These are phyloP conservation scores for Cardiocondyla obscurior DNA, from an alignment of 1,140 invertebrate species.

Conservation along the genomic window DNA sequence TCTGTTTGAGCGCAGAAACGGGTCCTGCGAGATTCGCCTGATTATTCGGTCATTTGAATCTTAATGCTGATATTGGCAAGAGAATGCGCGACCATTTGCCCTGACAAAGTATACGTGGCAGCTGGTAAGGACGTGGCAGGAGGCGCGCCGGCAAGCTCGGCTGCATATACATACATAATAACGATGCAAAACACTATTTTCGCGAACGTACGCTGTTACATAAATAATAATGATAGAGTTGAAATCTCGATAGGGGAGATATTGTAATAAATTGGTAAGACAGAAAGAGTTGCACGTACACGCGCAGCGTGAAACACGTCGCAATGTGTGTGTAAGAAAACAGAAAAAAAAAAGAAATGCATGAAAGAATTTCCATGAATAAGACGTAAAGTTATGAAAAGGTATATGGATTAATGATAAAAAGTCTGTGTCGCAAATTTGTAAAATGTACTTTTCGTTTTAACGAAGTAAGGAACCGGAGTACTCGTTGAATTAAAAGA, in stretches of 20 bases:
- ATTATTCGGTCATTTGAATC: conserved; percentile 55
- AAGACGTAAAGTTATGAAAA: background rate
- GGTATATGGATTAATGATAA: background rate
- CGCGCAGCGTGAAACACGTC: background rate
- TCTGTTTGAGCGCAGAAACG: conserved; percentile 30
- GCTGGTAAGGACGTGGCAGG: background rate
- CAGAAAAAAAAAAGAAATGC: background rate
- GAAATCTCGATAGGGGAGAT: background rate
- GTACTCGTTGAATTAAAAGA: background rate
- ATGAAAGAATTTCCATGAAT: background rate
- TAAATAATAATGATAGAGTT: conserved; percentile 43
- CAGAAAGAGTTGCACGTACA: background rate
- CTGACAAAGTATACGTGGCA: conserved; percentile 43
- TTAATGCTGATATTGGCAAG: conserved; percentile 50
- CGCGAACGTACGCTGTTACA: background rate
- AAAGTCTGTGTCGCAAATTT: background rate
- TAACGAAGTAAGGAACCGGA: background rate
- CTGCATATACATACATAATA: conserved; percentile 20
- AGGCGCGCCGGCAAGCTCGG: background rate
- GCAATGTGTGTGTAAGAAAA: background rate
- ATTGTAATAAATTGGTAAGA: conserved; percentile 22
- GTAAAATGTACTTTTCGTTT: background rate
- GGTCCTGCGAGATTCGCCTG: conserved; percentile 42
- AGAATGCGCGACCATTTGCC: conserved; percentile 37
- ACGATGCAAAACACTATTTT: conserved; percentile 16